Evolutionary conservation across 2,888 invertebrate genomes (phyloP), one percentile per base, ranked within the genome.

Genomic region (Hyalella azteca): DNA sequence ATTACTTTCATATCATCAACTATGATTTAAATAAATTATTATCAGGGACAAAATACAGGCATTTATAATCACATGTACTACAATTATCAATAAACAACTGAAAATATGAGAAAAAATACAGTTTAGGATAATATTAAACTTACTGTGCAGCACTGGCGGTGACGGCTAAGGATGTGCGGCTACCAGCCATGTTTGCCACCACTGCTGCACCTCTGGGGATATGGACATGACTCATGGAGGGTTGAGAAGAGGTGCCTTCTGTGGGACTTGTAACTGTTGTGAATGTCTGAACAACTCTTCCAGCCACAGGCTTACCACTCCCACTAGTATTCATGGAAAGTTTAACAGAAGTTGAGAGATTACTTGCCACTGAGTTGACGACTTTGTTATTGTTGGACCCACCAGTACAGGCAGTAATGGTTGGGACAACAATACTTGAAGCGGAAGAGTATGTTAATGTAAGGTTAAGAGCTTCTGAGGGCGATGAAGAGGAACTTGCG

Each of bases 121-220:
- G 45, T 45, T 45, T 15, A 11, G 15, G 9, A 45, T 45, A 11
- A 45, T 45, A 66, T 15, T 41, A 39, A 5, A 75, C 75, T 75
- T 45, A 75, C 75, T 75, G 75, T 1, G 45, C 75, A 75, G 75
- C 41, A 75, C 36, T 75, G 15, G 75, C 75, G 45, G 75, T 75
- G 32, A 75, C 41, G 13, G 75, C 40, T 45, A 41, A 45, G n/a
- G 75, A 75, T 1, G 75, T 26, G 76, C 84, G 40, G 13, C 80
- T 78, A 5, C 79, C 81, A 36, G 84, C 76, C 82, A 84, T 84
- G 73, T 84, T 84, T 19, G 84, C 84, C 22, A 82, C 84, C 48
- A 81, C 81, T 29, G 84, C 84, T 29, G 84, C 79, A 39, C 84
- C 84, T 49, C 84, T 54, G n/a, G 84, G 84, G 29, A 84, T 82